Conservation (phyloP, 2,797 vertebrate species). For the Catostomus latipinnis region DNA sequence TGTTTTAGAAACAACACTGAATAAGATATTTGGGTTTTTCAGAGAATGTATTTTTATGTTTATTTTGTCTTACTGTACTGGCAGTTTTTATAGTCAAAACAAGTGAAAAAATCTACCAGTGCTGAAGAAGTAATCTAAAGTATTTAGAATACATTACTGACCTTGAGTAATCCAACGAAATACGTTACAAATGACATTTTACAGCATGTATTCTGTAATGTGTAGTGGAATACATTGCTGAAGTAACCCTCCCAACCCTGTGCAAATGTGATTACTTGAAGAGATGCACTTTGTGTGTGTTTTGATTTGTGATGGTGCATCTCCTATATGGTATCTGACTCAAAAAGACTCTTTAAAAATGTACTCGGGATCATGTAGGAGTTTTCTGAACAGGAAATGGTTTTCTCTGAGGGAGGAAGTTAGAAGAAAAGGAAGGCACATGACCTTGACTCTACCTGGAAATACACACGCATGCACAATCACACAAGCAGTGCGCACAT, state of each 20-base stretch:
- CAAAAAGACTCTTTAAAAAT: not conserved
- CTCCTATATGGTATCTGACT: slow-evolving; percentile 2
- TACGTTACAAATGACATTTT: too few species aligned
- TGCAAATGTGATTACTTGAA: slow-evolving; percentile 4
- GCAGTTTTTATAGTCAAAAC: too few species aligned
- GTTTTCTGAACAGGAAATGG: slow-evolving; percentile 40
- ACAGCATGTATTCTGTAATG: too few species aligned
- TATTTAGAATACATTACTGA: too few species aligned
- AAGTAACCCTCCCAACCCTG: not conserved
- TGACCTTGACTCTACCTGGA: slow-evolving; percentile 49
- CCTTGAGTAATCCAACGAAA: too few species aligned
- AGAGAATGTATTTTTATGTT: too few species aligned
- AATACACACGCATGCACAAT: not conserved
- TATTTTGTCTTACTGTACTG: too few species aligned
- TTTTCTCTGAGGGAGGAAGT: slow-evolving; percentile 37
- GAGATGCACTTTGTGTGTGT: not conserved
- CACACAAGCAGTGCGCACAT: not conserved
- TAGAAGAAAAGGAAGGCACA: slow-evolving; percentile 43
- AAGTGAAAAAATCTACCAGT: too few species aligned
- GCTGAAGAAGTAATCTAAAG: too few species aligned
- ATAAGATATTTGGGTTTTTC: too few species aligned
- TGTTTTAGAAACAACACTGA: too few species aligned
- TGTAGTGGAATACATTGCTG: too few species aligned
- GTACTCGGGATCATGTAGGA: not conserved
- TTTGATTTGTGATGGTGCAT: not conserved